Evolutionary conservation across 2,113 vertebrate species (phyloP).

Genomic region (Caranx ignobilis): DNA sequence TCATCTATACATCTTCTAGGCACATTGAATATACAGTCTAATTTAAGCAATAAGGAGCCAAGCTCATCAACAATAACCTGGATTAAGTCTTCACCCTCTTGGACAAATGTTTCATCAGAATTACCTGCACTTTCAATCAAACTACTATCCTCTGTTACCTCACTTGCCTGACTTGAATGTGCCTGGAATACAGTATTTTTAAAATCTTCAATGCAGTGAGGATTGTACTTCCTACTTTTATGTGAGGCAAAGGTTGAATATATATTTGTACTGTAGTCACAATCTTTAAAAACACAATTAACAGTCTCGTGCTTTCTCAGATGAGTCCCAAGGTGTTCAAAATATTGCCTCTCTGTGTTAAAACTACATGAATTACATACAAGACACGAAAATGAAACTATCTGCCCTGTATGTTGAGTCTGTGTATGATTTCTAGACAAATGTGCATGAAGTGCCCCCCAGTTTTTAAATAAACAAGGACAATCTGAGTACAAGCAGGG

Average conservation of each 20-base stretch:
- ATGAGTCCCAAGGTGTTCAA: not conserved
- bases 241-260: slow-evolving; percentile 57
- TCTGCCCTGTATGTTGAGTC: too few species aligned
- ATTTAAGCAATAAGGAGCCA: slow-evolving; percentile 54
- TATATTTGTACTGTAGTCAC: slow-evolving; percentile 2
- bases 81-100: slow-evolving; percentile 40
- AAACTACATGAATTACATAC: too few species aligned
- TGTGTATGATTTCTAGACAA: too few species aligned
- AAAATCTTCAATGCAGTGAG: slow-evolving; percentile 59
- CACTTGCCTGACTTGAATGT: slow-evolving; percentile 5
- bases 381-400: too few species aligned
- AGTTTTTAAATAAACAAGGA: not conserved
- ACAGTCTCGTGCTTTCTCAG: not conserved
- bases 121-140: not conserved
- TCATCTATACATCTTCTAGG: slow-evolving; percentile 50
- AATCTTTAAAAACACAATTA: not conserved
- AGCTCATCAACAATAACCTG: slow-evolving; percentile 40
- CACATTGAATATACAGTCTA: slow-evolving; percentile 68
- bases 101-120: slow-evolving; percentile 14
- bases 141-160: not conserved
- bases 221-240: slow-evolving; percentile 62
- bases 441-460: too few species aligned
- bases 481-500: not conserved
- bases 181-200: slow-evolving; percentile 40
- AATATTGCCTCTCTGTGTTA: not conserved